Conservation (phyloP, 1,140 invertebrate genomes). For the Pissodes strobi region DNA sequence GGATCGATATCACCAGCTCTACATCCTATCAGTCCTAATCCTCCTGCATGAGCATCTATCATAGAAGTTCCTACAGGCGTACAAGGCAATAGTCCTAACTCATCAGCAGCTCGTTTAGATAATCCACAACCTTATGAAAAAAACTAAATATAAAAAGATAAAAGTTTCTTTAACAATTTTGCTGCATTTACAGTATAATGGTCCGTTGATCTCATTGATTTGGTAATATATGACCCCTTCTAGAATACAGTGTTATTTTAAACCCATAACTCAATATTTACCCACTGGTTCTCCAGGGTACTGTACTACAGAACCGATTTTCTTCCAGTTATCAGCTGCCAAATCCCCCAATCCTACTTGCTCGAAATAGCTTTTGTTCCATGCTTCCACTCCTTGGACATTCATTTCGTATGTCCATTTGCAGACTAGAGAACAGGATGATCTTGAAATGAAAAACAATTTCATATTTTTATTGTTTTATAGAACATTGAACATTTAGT, state of each 20-base stretch:
- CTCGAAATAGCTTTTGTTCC: constrained; percentile 77
- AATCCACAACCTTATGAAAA: constrained; percentile 59
- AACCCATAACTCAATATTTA: constrained; percentile 23
- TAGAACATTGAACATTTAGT: too few species aligned
- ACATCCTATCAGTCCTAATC: constrained; percentile 81
- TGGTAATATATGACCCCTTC: too few species aligned
- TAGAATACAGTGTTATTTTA: too few species aligned
- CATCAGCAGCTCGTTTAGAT: constrained; percentile 64
- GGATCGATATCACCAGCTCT: constrained; percentile 59
- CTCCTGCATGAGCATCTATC: constrained; percentile 95
- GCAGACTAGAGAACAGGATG: constrained; percentile 88
- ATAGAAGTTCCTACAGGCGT: constrained; percentile 85
- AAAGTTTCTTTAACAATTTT: too few species aligned
- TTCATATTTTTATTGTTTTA: too few species aligned
- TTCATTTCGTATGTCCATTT: constrained; percentile 90
- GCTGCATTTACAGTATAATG: not conserved
- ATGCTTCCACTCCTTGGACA: constrained; percentile 62
- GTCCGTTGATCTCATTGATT: too few species aligned
- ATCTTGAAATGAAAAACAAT: constrained; percentile 60
- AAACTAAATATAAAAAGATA: too few species aligned
- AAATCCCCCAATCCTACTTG: constrained; percentile 79
- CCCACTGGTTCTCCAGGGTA: constrained; percentile 75
- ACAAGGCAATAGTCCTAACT: constrained; percentile 69
- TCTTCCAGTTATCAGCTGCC: constrained; percentile 67
- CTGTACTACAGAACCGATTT: constrained; percentile 75